phyloP scores from a whole-genome alignment of 2,888 invertebrate species.

The Lordiphosa andalusiaca region DNA sequence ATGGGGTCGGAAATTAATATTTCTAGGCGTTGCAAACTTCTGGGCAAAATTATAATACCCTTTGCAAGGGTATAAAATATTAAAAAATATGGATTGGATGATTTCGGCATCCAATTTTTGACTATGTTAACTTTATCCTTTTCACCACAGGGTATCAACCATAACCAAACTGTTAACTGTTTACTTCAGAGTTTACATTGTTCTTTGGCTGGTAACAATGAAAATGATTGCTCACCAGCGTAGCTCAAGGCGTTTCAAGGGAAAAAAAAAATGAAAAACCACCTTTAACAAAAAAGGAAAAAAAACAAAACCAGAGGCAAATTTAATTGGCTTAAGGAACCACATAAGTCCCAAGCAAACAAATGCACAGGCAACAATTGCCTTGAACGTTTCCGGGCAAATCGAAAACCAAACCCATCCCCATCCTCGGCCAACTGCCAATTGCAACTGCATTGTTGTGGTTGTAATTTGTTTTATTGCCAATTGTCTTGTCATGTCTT shows the following conservation, averaged over 20 bases:
- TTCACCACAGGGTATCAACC: background rate
- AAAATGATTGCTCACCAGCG: constrained; percentile 11
- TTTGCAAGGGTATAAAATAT: too few relatives aligned
- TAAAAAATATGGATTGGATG: too few relatives aligned
- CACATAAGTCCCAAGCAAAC: background rate
- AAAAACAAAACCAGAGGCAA: constrained; percentile 5
- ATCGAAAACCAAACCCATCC: constrained; percentile 18
- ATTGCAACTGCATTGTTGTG: constrained; percentile 39
- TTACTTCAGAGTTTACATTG: background rate
- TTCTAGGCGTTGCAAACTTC: too few relatives aligned
- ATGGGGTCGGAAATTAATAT: too few relatives aligned
- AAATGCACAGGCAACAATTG: constrained; percentile 20
- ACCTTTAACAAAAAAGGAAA: background rate
- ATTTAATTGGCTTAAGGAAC: constrained; percentile 29
- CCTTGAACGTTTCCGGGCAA: constrained; percentile 6
- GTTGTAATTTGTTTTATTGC: constrained; percentile 67
- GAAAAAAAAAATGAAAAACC: background rate
- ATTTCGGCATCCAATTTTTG: too few relatives aligned
- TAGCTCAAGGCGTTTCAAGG: constrained; percentile 3
- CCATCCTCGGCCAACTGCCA: background rate
- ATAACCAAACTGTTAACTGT: background rate
- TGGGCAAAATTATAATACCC: too few relatives aligned
- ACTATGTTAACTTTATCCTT: too few relatives aligned
- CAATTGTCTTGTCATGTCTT: constrained; percentile 59
- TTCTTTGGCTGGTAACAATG: constrained; percentile 6